A percentile compares a stretch with the other conserved stretches of the same genome.
phyloP scores from a whole-genome alignment of 2,113 vertebrate species.

The Xyrauchen texanus region DNA sequence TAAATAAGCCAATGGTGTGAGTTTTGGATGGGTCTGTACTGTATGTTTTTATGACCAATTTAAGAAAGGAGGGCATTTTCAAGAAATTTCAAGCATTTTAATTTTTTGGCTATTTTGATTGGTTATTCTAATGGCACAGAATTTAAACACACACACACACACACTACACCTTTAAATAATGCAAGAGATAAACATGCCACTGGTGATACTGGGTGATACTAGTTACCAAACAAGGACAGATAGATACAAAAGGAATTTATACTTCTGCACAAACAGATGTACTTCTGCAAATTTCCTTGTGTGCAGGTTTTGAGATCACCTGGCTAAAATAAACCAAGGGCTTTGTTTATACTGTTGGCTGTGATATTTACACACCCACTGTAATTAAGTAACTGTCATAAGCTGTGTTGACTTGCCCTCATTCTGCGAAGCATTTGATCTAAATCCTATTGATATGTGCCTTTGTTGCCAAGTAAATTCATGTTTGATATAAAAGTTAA shows the following conservation, averaged over 20 bases:
- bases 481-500: too few relatives aligned
- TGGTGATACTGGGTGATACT: not conserved
- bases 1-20: too few relatives aligned
- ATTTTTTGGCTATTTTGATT: too few relatives aligned
- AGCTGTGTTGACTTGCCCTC: conserved; percentile 11
- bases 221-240: not conserved
- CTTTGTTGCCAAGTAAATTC: not conserved
- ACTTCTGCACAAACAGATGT: not conserved
- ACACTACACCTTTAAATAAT: too few relatives aligned
- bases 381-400: not conserved
- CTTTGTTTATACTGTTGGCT: not conserved
- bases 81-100: too few relatives aligned
- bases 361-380: conserved; percentile 25
- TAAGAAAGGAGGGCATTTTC: too few relatives aligned
- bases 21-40: too few relatives aligned
- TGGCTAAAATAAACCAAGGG: not conserved
- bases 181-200: not conserved
- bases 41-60: too few relatives aligned
- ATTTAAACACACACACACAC: too few relatives aligned
- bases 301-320: not conserved
- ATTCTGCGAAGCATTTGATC: not conserved
- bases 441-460: not conserved
- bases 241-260: not conserved
- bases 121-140: too few relatives aligned
- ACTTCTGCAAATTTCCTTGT: conserved; percentile 11